phyloP scores from a whole-genome alignment of 2,888 invertebrate genomes.

The Phortica magna region DNA sequence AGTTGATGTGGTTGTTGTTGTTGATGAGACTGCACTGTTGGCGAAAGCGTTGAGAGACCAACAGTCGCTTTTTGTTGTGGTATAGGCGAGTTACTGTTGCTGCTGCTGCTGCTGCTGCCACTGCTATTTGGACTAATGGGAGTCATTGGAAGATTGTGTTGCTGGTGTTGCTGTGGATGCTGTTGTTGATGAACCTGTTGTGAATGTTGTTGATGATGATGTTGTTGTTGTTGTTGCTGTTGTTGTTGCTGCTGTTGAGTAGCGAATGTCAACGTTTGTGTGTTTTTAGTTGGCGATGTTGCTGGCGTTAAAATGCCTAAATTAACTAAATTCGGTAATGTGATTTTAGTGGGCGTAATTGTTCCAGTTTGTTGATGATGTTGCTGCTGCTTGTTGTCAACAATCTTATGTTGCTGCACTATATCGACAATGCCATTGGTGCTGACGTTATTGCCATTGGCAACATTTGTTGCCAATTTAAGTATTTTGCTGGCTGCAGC shows the following conservation, averaged over 20 bases:
- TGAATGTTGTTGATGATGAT: slow-evolving; percentile 52
- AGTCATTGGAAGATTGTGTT: slow-evolving; percentile 75
- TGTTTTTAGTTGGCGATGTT: slow-evolving; percentile 79
- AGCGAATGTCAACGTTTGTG: slow-evolving; percentile 73
- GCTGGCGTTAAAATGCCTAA: slow-evolving; percentile 80
- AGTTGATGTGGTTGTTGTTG: slow-evolving; percentile 44
- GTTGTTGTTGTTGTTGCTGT: slow-evolving; percentile 57
- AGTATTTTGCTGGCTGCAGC: slow-evolving; percentile 77
- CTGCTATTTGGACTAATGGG: slow-evolving; percentile 76
- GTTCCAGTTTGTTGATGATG: slow-evolving; percentile 43
- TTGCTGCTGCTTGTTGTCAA: slow-evolving; percentile 51
- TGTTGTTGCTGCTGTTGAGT: slow-evolving; percentile 66
- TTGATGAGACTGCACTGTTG: slow-evolving; percentile 38
- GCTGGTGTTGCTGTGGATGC: slow-evolving; percentile 53
- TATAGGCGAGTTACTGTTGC: slow-evolving; percentile 69
- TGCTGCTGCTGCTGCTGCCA: slow-evolving; percentile 62
- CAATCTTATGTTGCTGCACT: slow-evolving; percentile 62
- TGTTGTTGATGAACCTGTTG: slow-evolving; percentile 46
- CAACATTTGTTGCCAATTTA: slow-evolving; percentile 75
- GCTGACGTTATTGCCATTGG: slow-evolving; percentile 60
- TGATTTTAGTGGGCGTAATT: slow-evolving; percentile 72
- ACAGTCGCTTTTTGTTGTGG: slow-evolving; percentile 61
- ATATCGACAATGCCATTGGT: slow-evolving; percentile 54
- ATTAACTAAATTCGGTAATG: slow-evolving; percentile 78
- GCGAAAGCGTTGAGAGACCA: slow-evolving; percentile 51